phyloP scores from a whole-genome alignment of 2,888 invertebrate genomes.

The Machimus rusticus region DNA sequence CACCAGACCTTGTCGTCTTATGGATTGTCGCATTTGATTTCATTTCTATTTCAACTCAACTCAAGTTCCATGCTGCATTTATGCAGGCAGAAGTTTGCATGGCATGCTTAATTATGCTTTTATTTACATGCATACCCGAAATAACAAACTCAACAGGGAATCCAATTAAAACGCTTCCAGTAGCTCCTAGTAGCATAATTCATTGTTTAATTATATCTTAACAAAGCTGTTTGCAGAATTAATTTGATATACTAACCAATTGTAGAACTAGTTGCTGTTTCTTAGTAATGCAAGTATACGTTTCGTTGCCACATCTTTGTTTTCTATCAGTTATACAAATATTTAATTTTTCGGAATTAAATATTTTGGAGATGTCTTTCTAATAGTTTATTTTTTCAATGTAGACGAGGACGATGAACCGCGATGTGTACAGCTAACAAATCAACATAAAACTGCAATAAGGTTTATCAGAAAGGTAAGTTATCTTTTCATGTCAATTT shows the following conservation, averaged over 20 bases:
- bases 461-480: conserved; percentile 89
- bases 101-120: conserved; percentile 34
- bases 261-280: neutral
- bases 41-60: neutral
- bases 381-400: neutral
- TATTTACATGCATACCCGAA: conserved; percentile 8
- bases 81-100: conserved; percentile 15
- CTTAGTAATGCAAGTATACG: neutral
- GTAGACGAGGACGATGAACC: conserved; percentile 83
- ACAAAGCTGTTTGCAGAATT: neutral
- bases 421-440: conserved; percentile 81
- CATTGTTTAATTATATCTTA: conserved; percentile 1
- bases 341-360: neutral
- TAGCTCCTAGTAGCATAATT: conserved; percentile 24
- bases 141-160: neutral
- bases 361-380: neutral
- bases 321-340: neutral
- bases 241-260: neutral
- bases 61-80: neutral
- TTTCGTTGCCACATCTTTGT: neutral
- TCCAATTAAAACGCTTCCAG: conserved; percentile 3
- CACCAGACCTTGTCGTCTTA: neutral
- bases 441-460: conserved; percentile 88
- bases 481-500: conserved; percentile 42
- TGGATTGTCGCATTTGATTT: neutral